phyloP scores from a whole-genome alignment of 1,140 invertebrate genomes.

The Tetramorium parvispinum region DNA sequence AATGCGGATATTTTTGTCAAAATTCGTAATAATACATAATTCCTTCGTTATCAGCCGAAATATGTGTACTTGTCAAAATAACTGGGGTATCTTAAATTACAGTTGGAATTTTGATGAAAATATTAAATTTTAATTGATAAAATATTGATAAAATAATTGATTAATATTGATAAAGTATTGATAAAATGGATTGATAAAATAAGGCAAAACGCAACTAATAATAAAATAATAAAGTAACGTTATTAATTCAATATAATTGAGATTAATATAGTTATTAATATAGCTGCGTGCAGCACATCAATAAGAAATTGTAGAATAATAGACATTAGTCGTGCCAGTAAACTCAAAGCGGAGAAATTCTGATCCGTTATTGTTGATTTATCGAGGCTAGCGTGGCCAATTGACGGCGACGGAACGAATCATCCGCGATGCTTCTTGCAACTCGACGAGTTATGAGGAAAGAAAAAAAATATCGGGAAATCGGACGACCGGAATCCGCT shows the following conservation, averaged over 20 bases:
- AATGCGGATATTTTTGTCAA: neutral
- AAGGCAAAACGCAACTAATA: neutral
- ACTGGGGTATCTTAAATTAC: neutral
- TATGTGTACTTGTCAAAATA: neutral
- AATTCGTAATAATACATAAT: neutral
- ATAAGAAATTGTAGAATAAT: neutral
- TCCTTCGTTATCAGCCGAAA: neutral
- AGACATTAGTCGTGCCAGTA: neutral
- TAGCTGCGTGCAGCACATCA: neutral
- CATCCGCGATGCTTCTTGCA: constrained; percentile 14
- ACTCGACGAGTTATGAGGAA: neutral
- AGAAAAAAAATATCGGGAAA: constrained; percentile 42
- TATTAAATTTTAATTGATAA: neutral
- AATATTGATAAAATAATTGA: too few relatives aligned
- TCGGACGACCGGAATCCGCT: neutral
- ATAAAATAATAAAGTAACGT: neutral
- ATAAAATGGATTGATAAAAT: neutral
- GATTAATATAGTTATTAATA: neutral
- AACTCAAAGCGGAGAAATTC: constrained; percentile 17
- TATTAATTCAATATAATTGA: constrained; percentile 2
- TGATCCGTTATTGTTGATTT: constrained; percentile 28
- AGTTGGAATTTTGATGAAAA: neutral
- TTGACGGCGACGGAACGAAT: constrained; percentile 43
- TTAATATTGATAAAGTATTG: too few relatives aligned
- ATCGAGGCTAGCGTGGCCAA: constrained; percentile 20